Evolutionary conservation across 1,140 invertebrate genomes (phyloP).

Genomic region (Drosophila arawakana): DNA sequence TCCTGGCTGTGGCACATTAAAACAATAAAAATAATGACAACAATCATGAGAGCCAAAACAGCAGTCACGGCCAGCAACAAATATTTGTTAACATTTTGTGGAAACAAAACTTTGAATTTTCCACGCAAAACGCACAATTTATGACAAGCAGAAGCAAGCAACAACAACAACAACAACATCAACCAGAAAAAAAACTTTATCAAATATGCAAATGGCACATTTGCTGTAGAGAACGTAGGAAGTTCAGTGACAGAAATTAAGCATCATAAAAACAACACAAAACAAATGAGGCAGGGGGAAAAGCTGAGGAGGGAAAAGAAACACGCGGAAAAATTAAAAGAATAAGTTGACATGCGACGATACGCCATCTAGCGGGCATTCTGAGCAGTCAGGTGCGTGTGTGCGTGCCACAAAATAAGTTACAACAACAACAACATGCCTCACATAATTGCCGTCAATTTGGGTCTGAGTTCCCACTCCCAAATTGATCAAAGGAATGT

Average conservation of each 20-base stretch:
- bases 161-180: too few relatives aligned
- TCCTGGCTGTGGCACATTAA: constrained; percentile 20
- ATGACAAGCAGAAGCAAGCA: constrained; percentile 18
- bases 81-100: constrained; percentile 49
- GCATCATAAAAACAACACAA: constrained; percentile 60
- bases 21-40: constrained; percentile 54
- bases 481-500: constrained; percentile 68
- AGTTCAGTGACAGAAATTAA: constrained; percentile 68
- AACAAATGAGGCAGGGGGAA: background rate
- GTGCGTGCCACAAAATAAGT: constrained; percentile 15
- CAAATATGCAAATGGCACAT: constrained; percentile 67
- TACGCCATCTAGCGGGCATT: constrained; percentile 41
- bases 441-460: constrained; percentile 37
- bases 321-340: constrained; percentile 38
- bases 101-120: constrained; percentile 59
- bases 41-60: constrained; percentile 33
- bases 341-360: constrained; percentile 43
- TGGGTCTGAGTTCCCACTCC: background rate
- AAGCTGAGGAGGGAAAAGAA: background rate
- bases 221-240: background rate
- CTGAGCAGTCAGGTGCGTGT: constrained; percentile 5
- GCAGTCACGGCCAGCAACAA: constrained; percentile 17
- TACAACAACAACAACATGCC: constrained; percentile 22
- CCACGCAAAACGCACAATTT: constrained; percentile 58
- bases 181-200: constrained; percentile 38